A percentile compares a stretch with the other conserved stretches of the same genome.
These are phyloP conservation scores for Marronus borbonicus DNA, from an alignment of 2,888 invertebrate genomes.

Conservation along the genomic window DNA sequence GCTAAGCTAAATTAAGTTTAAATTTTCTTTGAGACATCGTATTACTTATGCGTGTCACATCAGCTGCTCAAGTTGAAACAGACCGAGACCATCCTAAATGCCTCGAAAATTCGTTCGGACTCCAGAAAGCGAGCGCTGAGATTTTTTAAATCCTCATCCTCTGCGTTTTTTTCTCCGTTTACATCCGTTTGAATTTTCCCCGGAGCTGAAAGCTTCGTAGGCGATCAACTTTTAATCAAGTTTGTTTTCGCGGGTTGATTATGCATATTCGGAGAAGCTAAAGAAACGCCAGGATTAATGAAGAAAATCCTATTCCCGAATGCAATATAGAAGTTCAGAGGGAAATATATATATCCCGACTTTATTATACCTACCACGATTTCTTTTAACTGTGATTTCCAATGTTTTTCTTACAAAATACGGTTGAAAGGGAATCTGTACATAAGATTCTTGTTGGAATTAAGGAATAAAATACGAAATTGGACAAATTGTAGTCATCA, in stretches of 20 bases:
- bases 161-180: constrained; percentile 8
- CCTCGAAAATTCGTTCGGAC: constrained; percentile 14
- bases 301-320: not conserved
- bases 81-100: not conserved
- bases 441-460: too few relatives aligned
- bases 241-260: constrained; percentile 11
- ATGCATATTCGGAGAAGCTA: constrained; percentile 1
- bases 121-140: constrained; percentile 16
- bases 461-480: too few relatives aligned
- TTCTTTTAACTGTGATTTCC: too few relatives aligned
- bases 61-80: not conserved
- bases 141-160: constrained; percentile 12
- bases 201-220: not conserved
- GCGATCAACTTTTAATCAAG: constrained; percentile 35
- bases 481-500: not conserved
- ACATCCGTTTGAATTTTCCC: constrained; percentile 6
- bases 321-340: too few relatives aligned
- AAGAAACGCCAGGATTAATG: not conserved
- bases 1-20: too few relatives aligned
- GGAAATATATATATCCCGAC: too few relatives aligned
- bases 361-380: too few relatives aligned
- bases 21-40: too few relatives aligned
- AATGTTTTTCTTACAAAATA: too few relatives aligned
- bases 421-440: too few relatives aligned
- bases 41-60: not conserved